These are phyloP conservation scores for Salticus scenicus DNA, from an alignment of 2,888 invertebrate species.

Conservation along the genomic window DNA sequence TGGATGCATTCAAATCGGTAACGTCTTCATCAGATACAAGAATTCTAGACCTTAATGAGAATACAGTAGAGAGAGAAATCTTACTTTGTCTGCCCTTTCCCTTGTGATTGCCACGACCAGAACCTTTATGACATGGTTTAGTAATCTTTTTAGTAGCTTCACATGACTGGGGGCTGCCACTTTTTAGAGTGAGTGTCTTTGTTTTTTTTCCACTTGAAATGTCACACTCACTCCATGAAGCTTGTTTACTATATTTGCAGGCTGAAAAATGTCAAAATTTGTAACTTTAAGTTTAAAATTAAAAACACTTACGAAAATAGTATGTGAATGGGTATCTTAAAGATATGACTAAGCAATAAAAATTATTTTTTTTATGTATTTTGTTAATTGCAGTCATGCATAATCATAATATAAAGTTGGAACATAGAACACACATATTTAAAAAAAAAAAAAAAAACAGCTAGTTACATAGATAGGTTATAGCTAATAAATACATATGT, in stretches of 20 bases:
- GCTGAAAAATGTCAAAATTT: constrained; percentile 28
- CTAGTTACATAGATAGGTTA: no score
- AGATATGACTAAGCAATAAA: not conserved
- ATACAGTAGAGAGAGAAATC: not conserved
- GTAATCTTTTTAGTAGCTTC: constrained; percentile 67
- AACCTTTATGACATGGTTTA: constrained; percentile 67
- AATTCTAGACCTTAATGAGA: no score
- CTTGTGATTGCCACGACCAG: constrained; percentile 37
- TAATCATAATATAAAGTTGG: no score
- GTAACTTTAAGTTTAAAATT: no score
- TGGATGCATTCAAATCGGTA: no score
- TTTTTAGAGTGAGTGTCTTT: constrained; percentile 56
- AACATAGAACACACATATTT: no score
- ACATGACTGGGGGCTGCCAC: constrained; percentile 57
- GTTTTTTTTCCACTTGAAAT: constrained; percentile 62
- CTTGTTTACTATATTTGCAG: constrained; percentile 68
- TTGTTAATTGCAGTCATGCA: no score
- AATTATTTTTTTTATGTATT: not conserved
- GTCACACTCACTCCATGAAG: constrained; percentile 69
- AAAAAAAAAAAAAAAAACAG: no score
- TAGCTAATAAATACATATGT: no score
- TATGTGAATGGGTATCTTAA: not conserved
- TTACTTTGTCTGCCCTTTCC: constrained; percentile 40
- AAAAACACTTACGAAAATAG: not conserved
- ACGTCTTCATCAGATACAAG: no score